These are phyloP conservation scores for Carcharodon carcharias DNA, from an alignment of 2,797 vertebrate species.

Conservation along the genomic window DNA sequence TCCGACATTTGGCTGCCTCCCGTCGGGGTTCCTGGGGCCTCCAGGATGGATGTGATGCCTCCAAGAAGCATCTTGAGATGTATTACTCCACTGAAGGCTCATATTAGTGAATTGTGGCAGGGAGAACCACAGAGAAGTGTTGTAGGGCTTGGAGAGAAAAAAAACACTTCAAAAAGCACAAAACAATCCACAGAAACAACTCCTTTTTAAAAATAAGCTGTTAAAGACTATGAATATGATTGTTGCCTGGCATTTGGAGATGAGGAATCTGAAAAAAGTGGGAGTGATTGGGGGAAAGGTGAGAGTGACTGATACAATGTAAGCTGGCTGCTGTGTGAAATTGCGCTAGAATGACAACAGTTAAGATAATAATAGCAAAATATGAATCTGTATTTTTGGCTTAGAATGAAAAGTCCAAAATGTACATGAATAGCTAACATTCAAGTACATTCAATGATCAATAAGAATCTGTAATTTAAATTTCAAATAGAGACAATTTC, in stretches of 20 bases:
- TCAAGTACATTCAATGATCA: not conserved
- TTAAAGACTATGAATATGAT: not conserved
- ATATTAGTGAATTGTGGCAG: not conserved
- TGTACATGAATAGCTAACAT: not conserved
- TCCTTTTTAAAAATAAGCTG: not conserved
- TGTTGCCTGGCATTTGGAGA: not conserved
- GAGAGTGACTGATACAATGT: not conserved
- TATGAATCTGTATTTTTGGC: not conserved
- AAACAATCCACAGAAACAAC: not conserved
- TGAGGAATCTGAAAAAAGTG: not conserved
- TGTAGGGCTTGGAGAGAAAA: not conserved
- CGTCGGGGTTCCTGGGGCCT: no score
- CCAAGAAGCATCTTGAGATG: not conserved
- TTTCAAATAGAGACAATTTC: not conserved
- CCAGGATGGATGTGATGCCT: no score
- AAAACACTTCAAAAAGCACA: not conserved
- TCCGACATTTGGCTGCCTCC: no score
- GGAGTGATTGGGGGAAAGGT: not conserved
- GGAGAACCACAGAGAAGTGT: no score
- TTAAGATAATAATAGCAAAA: not conserved
- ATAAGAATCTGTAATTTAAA: not conserved
- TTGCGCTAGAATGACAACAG: not conserved
- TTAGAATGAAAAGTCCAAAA: not conserved
- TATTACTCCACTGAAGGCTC: not conserved
- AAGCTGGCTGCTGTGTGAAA: not conserved